Evolutionary conservation across 2,888 invertebrate species (phyloP), one percentile per base, ranked within the genome.

Genomic region (Cataglyphis cursor): DNA sequence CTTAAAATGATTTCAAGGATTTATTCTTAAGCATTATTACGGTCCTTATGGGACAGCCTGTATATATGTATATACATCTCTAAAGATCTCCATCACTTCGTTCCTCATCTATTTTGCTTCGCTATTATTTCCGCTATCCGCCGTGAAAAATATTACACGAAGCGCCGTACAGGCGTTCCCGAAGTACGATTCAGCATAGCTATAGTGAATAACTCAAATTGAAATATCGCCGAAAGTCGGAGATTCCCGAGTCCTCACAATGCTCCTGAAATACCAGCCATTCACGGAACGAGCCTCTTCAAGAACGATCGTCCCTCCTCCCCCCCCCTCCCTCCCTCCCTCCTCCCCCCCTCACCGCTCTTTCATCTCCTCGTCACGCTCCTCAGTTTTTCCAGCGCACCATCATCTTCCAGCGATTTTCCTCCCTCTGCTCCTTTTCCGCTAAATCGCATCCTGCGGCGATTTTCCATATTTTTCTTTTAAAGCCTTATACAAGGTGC

Each of bases 231-330:
- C 78, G 1, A 70, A 70, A 80, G 78, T 78, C 78, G 70, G 28
- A 24, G 66, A 10, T 21, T 15, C 64, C 35, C 88, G 85, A 85
- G 70, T 61, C 76, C 85, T 76, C 85, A 75, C 62, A 64, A 48
- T 44, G 85, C 82, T 74, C 70, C 83, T 90, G 87, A 86, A 91
- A 92, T 91, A 89, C 88, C 70, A 82, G 68, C 88, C 89, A 90
- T 91, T 92, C 88, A 91, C 88, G 82, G 21, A 54, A 61, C 81
- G 75, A 61, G 81, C 88, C 68, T 76, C 83, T 62, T 62, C 64
- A 64, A 76, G 70, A 66, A 41, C 18, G 66, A 65, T 75, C 80
- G 83, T 28, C 28, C 28, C 28, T 28, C 24, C 24, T 24, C 24
- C 24, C 1, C 1, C 24, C 0, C 24, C 24, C 28, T n/a, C n/a